Conservation (phyloP, 2,797 vertebrate genomes). For the Leucoraja ocellata region DNA sequence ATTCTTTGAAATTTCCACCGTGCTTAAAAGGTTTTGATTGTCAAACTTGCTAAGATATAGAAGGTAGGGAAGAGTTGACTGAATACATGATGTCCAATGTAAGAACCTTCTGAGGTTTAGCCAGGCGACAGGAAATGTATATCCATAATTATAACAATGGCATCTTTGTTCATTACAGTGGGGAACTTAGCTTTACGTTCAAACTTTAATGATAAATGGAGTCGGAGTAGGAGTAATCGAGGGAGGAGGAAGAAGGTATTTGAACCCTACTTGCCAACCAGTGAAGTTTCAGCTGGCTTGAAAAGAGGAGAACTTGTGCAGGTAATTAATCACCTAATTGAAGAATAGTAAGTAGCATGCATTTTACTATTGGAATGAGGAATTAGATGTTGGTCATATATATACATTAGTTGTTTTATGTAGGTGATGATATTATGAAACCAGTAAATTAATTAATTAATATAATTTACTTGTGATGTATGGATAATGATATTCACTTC, state of each 20-base stretch:
- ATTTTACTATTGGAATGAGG: background rate
- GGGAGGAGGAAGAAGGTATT: slow-evolving; percentile 76
- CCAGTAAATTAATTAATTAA: background rate
- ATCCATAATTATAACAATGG: background rate
- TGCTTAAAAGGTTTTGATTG: no score
- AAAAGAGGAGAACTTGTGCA: slow-evolving; percentile 84
- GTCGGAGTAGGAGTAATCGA: slow-evolving; percentile 58
- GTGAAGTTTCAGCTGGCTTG: slow-evolving; percentile 78
- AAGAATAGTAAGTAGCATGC: background rate
- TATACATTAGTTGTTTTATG: background rate
- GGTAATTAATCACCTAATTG: slow-evolving; percentile 56
- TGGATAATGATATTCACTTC: background rate
- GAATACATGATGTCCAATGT: background rate
- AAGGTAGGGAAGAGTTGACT: background rate
- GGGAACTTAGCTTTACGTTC: background rate
- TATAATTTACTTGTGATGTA: background rate
- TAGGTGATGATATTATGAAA: background rate
- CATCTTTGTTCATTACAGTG: background rate
- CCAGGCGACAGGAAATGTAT: background rate
- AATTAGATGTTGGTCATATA: background rate
- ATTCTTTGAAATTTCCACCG: no score
- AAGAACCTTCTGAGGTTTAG: background rate
- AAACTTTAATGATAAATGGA: slow-evolving; percentile 40
- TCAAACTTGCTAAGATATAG: background rate
- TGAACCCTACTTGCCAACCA: slow-evolving; percentile 73